These are phyloP conservation scores for Platorchestia sp. DNA, from an alignment of 1,140 invertebrate species.

Conservation along the genomic window DNA sequence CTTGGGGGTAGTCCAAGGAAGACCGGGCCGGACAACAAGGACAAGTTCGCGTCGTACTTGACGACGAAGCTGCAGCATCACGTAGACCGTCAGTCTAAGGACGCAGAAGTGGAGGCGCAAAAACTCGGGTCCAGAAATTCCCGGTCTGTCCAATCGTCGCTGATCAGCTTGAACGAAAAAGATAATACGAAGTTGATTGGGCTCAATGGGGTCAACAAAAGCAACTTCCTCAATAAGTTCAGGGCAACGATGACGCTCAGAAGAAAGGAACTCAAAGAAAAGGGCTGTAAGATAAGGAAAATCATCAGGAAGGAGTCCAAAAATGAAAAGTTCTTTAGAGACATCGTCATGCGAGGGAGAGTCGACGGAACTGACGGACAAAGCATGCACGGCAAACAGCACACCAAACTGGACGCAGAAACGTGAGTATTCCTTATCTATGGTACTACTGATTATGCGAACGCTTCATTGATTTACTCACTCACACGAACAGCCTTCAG, in stretches of 20 bases:
- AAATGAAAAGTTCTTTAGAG: conserved; percentile 35
- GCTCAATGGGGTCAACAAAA: conserved; percentile 48
- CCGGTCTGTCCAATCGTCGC: neutral
- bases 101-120: conserved; percentile 12
- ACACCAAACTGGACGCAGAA: conserved; percentile 34
- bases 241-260: neutral
- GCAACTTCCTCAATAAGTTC: conserved; percentile 38
- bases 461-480: too few species aligned
- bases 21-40: neutral
- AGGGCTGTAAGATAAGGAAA: neutral
- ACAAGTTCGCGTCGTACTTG: conserved; percentile 20
- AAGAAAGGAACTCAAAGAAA: conserved; percentile 34
- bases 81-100: conserved; percentile 28
- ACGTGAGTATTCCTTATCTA: conserved; percentile 10
- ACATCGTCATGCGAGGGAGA: neutral
- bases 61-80: conserved; percentile 46
- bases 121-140: neutral
- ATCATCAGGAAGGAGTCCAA: neutral
- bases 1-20: neutral
- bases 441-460: neutral
- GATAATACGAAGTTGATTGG: neutral
- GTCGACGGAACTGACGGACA: neutral
- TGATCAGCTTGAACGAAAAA: neutral
- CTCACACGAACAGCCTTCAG: too few species aligned
- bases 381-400: neutral